Conservation (phyloP, 2,888 invertebrate species). For the Asteroscopus sphinx region DNA sequence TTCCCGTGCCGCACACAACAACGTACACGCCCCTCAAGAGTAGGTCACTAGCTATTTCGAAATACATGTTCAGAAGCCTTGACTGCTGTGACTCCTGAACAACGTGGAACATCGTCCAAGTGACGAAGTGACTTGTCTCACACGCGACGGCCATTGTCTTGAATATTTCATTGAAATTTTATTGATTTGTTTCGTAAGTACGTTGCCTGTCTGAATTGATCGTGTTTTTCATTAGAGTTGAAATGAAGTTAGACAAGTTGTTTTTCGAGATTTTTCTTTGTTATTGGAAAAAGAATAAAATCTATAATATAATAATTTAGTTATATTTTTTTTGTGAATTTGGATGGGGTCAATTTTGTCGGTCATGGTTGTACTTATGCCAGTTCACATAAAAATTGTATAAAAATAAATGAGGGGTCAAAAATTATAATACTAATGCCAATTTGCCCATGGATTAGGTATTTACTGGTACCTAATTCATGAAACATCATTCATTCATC, state of each 20-base stretch:
- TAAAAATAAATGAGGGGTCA: too few species aligned
- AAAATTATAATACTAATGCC: too few species aligned
- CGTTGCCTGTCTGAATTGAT: not conserved
- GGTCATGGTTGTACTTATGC: too few species aligned
- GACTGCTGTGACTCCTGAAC: slow-evolving; percentile 26
- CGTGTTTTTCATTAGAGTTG: slow-evolving; percentile 9
- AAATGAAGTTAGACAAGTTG: slow-evolving; percentile 4
- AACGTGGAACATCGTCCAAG: slow-evolving; percentile 17
- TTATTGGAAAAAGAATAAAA: too few species aligned
- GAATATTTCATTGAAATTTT: slow-evolving; percentile 59
- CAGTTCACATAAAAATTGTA: too few species aligned
- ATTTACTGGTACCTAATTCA: too few species aligned
- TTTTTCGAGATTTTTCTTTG: too few species aligned
- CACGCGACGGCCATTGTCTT: slow-evolving; percentile 48
- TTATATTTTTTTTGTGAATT: too few species aligned
- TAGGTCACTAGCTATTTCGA: slow-evolving; percentile 53
- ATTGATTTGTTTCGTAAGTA: slow-evolving; percentile 47
- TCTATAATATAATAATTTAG: too few species aligned
- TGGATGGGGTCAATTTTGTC: too few species aligned
- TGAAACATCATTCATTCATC: too few species aligned
- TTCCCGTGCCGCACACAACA: slow-evolving; percentile 24
- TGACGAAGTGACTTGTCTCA: slow-evolving; percentile 21
- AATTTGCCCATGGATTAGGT: too few species aligned
- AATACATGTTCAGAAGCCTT: slow-evolving; percentile 43
- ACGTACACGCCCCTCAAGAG: slow-evolving; percentile 44